Evolutionary conservation across 2,797 vertebrate species (phyloP), one percentile per base, ranked within the genome.

Genomic region (Mormyrops attenuatus): DNA sequence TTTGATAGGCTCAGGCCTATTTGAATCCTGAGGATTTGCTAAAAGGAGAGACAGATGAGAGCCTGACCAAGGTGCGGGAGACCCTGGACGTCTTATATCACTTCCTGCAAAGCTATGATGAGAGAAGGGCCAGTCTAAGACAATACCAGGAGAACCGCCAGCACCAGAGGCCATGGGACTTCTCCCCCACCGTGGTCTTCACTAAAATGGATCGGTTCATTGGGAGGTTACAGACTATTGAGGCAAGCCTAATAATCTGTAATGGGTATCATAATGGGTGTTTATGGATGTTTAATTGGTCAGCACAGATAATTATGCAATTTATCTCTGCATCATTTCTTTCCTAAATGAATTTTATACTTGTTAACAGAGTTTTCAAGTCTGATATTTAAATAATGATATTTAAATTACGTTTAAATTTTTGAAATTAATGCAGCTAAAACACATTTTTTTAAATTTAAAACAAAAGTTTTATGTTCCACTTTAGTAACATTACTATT

Each of bases 11-110:
- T 0, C 92, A 89, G 44, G 9, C 55, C 22, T 97, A 96, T 92
- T 93, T 99, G 15, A 95, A 90, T 91, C 96, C 97, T 22, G 98
- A 98, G 44, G 97, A 99, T n/a, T 91, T 99, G 44, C 94, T 99
- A 92, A 98, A 94, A 93, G 97, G 94, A n/a, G 98, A 99, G 44
- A 41, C 94, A 15, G 93, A 95, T 15, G 98, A 98, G 91, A 97
- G 96, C 92, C 94, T 97, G 91, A 89, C 90, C 69, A 97, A 95
- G 90, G 96, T 99, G 47, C 95, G 95, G 6, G 93, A 90, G 0
- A 94, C 94, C 53, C 34, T 95, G n/a, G 94, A 96, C 41, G 93
- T 96, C 89, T 92, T 99, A 87, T 94, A 89, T 2, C 91, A 94
- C 26, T 97, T 99, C 92, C 97, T 95, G 91, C 93, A 41, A 66